Percentiles rank a stretch among this genome's conserved stretches.
Conservation (phyloP, 2,113 vertebrate genomes). For the Labeo rohita region DNA sequence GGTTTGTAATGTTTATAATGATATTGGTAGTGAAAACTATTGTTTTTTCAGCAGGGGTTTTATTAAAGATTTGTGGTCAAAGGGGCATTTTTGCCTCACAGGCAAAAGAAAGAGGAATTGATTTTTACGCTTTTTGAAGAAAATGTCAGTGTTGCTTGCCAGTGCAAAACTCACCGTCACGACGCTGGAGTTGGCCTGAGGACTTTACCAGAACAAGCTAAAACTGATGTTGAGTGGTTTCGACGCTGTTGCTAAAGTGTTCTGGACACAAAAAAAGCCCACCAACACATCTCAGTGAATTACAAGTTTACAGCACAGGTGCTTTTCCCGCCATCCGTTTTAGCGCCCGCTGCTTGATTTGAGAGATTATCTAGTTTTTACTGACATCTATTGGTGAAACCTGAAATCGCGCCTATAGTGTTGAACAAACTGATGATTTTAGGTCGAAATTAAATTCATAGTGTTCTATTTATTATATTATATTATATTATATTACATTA, state of each 20-base stretch:
- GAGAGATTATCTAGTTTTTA: neutral
- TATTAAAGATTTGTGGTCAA: neutral
- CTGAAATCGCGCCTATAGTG: neutral
- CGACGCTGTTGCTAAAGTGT: neutral
- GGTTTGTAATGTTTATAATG: no score
- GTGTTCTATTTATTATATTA: neutral
- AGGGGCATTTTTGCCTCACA: neutral
- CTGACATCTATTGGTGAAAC: constrained; percentile 38
- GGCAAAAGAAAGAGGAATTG: neutral
- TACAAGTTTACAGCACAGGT: neutral
- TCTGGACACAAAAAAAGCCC: neutral
- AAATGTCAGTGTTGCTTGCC: neutral
- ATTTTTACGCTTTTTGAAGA: neutral
- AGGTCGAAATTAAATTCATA: neutral
- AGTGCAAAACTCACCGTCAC: neutral
- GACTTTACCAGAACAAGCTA: neutral
- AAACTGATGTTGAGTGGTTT: neutral
- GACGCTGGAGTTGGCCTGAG: neutral
- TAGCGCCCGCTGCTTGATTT: neutral
- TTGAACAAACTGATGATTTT: neutral
- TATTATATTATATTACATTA: constrained; percentile 14
- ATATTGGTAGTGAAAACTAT: no score
- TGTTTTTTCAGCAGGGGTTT: neutral
- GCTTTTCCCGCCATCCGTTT: neutral
- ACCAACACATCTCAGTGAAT: neutral